phyloP scores from a whole-genome alignment of 2,797 vertebrate genomes.

The Chrysocyon brachyurus region DNA sequence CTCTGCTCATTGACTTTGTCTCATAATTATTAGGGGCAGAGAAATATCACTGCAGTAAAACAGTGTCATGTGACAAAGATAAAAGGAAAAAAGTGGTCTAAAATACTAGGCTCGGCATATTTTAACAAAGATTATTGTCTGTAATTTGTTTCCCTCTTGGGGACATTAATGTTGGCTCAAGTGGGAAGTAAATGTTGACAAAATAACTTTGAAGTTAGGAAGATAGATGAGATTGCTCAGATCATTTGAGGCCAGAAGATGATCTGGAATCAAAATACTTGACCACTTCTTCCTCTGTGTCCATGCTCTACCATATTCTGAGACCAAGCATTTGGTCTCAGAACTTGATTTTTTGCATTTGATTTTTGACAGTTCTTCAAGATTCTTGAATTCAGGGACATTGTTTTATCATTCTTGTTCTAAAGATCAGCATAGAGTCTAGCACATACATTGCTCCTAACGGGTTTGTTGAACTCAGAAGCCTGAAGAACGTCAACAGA shows the following conservation, averaged over 20 bases:
- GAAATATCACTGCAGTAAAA: neutral
- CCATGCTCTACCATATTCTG: neutral
- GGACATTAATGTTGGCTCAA: neutral
- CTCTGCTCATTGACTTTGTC: neutral
- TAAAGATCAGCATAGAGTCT: neutral
- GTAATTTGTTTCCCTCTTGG: neutral
- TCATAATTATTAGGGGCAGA: neutral
- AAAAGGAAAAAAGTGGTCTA: neutral
- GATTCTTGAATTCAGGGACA: neutral
- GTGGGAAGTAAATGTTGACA: neutral
- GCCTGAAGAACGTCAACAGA: neutral
- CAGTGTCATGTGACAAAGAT: neutral
- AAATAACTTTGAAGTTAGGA: constrained; percentile 10
- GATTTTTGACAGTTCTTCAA: neutral
- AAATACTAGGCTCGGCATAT: neutral
- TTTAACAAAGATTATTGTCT: neutral
- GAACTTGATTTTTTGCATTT: neutral
- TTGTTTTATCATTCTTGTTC: neutral
- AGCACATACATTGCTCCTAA: neutral
- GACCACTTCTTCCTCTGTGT: neutral
- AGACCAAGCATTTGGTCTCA: neutral
- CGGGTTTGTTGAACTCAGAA: neutral
- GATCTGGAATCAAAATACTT: neutral
- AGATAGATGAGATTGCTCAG: neutral
- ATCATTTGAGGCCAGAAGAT: neutral